Evolutionary conservation across 2,888 invertebrate species (phyloP), one percentile per base, ranked within the genome.

Genomic region (Antheraea assamensis): DNA sequence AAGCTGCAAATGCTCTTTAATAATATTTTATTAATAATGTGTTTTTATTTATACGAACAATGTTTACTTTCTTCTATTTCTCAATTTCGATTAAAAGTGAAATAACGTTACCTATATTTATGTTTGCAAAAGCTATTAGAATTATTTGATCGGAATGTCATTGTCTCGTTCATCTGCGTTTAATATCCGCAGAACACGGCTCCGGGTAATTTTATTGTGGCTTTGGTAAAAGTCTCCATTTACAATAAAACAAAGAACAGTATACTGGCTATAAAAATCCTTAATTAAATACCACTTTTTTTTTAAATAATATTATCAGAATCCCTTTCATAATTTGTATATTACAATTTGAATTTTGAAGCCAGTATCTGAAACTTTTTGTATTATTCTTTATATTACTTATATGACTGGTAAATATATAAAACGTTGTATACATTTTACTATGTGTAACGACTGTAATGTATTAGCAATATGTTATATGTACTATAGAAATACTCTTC

Each of bases 201-300:
- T 74, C 76, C 73, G 78, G 75, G 77, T 82, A 80, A 84, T 85
- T 82, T 83, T 79, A 82, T 82, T 83, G 84, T 79, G 83, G 84
- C 78, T 82, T 79, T 78, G 78, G 78, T 68, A 68, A 21, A 68
- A 68, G 35, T 68, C 68, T n/a, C 68, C n/a, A 68, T 35, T 31
- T 35, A 68, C 68, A 68, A 68, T 68, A 68, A 68, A 68, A 68
- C 35, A 35, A 68, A 68, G 35, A 68, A 68, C 68, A 68, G 68
- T 68, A 68, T 68, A n/a, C 68, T 10, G 2, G 19, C 17, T n/a
- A 21, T 24, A 68, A 35, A 35, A 68, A 68, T 35, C 35, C 24
- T 68, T 2, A 21, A 21, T 24, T 68, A 68, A 68, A n/a, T 68
- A 35, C 35, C 31, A 35, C 68, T 10, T 68, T 68, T 35, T 68